phyloP scores from a whole-genome alignment of 2,113 vertebrate species.

The Xenus cinereus region DNA sequence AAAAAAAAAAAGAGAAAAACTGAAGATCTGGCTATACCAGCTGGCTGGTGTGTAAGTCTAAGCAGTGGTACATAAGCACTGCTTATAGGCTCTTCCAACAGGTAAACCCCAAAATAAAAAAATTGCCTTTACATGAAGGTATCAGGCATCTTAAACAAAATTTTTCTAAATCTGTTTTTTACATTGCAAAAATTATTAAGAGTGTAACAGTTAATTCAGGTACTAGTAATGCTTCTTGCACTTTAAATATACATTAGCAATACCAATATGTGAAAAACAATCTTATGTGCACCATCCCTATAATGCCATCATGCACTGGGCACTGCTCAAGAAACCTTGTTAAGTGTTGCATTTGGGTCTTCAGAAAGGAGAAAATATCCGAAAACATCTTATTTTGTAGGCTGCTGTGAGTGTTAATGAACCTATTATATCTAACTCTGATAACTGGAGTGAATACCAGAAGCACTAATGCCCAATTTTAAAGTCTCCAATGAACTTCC shows the following conservation, averaged over 20 bases:
- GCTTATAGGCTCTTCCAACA: background rate
- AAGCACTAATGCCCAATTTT: background rate
- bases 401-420: background rate
- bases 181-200: background rate
- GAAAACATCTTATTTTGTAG: background rate
- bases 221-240: background rate
- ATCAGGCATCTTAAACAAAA: background rate
- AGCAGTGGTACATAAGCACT: background rate
- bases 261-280: background rate
- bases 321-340: background rate
- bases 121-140: background rate
- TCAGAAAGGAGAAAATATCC: background rate
- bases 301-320: background rate
- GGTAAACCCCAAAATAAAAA: background rate
- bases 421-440: background rate
- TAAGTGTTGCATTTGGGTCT: background rate
- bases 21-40: constrained; percentile 65
- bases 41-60: constrained; percentile 42
- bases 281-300: background rate
- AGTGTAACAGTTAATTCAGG: background rate
- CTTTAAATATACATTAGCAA: background rate
- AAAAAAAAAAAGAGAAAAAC: constrained; percentile 48
- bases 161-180: background rate
- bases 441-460: background rate
- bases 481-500: background rate